Conservation (phyloP, 2,888 invertebrate genomes). For the Parelbella ahira region DNA sequence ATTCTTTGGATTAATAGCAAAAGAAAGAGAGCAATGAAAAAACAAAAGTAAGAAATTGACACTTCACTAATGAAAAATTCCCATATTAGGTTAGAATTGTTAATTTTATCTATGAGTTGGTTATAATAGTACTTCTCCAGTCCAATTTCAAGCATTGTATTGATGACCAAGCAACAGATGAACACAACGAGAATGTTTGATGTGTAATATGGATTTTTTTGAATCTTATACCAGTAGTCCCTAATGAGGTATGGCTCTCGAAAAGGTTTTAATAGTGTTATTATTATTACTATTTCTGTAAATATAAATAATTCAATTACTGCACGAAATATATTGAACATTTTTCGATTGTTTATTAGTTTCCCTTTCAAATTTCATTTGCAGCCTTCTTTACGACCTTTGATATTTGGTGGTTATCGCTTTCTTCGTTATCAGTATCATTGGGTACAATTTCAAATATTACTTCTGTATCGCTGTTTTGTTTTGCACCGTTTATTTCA, state of each 20-base stretch:
- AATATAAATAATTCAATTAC: conserved; percentile 40
- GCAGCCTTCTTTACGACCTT: conserved; percentile 10
- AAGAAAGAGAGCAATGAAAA: conserved; percentile 43
- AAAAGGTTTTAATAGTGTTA: conserved; percentile 52
- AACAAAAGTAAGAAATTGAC: conserved; percentile 42
- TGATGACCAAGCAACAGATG: conserved; percentile 38
- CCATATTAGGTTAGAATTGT: conserved; percentile 35
- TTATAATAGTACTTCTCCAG: conserved; percentile 40
- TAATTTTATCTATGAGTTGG: conserved; percentile 35
- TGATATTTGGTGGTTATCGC: not conserved
- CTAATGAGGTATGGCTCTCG: conserved; percentile 47
- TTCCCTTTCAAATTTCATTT: no score
- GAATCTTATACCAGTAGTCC: conserved; percentile 45
- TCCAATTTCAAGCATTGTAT: conserved; percentile 44
- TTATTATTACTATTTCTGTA: conserved; percentile 41
- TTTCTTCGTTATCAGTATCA: not conserved
- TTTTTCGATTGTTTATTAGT: conserved; percentile 30
- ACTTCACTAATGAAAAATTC: conserved; percentile 47
- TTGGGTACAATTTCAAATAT: conserved; percentile 11
- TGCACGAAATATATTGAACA: conserved; percentile 50
- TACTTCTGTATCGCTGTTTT: not conserved
- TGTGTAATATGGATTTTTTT: conserved; percentile 32
- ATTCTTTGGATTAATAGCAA: conserved; percentile 50
- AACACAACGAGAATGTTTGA: conserved; percentile 35
- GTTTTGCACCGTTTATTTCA: not conserved